phyloP scores from a whole-genome alignment of 2,113 vertebrate genomes.

The Falcunculus frontatus region DNA sequence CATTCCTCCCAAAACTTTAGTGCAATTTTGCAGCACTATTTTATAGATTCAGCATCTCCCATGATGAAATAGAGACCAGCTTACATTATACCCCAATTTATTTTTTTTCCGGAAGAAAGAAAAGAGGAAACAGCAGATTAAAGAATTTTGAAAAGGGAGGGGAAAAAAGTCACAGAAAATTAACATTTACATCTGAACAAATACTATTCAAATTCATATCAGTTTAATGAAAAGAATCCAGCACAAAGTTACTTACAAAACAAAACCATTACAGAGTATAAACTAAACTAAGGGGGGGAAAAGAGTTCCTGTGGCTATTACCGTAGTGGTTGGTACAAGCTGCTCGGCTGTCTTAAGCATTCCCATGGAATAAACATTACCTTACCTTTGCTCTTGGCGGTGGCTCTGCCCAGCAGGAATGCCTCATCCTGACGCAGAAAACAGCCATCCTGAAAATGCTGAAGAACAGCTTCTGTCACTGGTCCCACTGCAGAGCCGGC shows the following conservation, averaged over 20 bases:
- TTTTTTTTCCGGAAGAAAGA: slow-evolving; percentile 15
- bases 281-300: slow-evolving; percentile 51
- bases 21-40: slow-evolving; percentile 54
- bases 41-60: slow-evolving; percentile 56
- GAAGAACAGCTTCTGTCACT: slow-evolving; percentile 96
- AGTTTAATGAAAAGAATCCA: slow-evolving; percentile 23
- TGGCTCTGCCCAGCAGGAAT: slow-evolving; percentile 82
- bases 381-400: slow-evolving; percentile 88
- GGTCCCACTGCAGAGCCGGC: slow-evolving; percentile 82
- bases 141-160: slow-evolving; percentile 57
- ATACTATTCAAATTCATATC: slow-evolving; percentile 32
- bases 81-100: slow-evolving; percentile 25
- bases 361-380: slow-evolving; percentile 84
- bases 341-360: slow-evolving; percentile 75
- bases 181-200: slow-evolving; percentile 66
- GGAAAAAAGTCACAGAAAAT: slow-evolving; percentile 31
- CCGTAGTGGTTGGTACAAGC: slow-evolving; percentile 35
- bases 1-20: slow-evolving; percentile 67
- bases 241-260: slow-evolving; percentile 26
- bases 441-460: slow-evolving; percentile 91
- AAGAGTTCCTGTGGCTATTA: slow-evolving; percentile 49
- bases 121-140: slow-evolving; percentile 72
- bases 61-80: slow-evolving; percentile 53
- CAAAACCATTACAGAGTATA: slow-evolving; percentile 10
- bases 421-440: slow-evolving; percentile 85